These are phyloP conservation scores for Scomber colias DNA, from an alignment of 2,113 vertebrate species.

Conservation along the genomic window DNA sequence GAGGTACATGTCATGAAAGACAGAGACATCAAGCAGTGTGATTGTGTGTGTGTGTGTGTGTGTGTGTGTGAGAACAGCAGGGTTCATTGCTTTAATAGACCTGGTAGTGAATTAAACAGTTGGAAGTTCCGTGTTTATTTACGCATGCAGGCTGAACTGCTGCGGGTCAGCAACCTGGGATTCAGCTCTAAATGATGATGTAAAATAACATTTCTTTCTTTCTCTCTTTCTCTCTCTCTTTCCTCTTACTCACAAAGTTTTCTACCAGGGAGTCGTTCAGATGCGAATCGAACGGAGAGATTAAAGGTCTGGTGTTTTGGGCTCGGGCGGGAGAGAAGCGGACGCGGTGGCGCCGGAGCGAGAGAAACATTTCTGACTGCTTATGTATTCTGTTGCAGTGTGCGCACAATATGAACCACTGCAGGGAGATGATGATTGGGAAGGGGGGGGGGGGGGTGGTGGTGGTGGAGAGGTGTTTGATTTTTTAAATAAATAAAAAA, in stretches of 20 bases:
- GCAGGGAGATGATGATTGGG: constrained; percentile 25
- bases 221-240: too few species aligned
- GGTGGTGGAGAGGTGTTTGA: too few species aligned
- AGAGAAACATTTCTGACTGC: constrained; percentile 2
- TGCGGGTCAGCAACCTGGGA: constrained; percentile 57
- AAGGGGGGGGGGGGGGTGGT: too few species aligned
- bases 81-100: constrained; percentile 57
- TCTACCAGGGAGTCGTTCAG: constrained; percentile 2
- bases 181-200: constrained; percentile 41
- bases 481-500: constrained; percentile 55
- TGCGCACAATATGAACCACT: constrained; percentile 23
- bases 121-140: constrained; percentile 51
- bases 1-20: constrained; percentile 14
- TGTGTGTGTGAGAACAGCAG: constrained; percentile 21
- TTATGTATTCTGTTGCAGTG: constrained; percentile 59
- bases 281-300: background rate
- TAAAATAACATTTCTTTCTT: constrained; percentile 16
- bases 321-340: background rate
- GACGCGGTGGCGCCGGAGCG: constrained; percentile 4
- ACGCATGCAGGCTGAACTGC: constrained; percentile 34
- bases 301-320: constrained; percentile 39
- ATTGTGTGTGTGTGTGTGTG: background rate
- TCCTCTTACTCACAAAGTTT: constrained; percentile 31
- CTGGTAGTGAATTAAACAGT: constrained; percentile 63
- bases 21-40: background rate